Conservation (phyloP, 2,113 vertebrate species). For the Ammodytes dubius region DNA sequence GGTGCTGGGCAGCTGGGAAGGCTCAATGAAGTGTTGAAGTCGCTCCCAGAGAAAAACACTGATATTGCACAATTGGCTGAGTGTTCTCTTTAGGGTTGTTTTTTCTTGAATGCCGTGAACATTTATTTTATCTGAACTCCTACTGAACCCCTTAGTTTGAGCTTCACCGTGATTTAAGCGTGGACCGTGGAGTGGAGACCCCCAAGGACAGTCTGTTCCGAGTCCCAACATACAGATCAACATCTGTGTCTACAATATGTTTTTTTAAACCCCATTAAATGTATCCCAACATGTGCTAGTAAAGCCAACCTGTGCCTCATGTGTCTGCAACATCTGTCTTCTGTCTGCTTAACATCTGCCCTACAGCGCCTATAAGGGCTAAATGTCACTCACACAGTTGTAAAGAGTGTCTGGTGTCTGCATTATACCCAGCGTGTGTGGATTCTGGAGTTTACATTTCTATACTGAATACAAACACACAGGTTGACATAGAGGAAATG, state of each 20-base stretch:
- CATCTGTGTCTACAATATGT: conserved; percentile 45
- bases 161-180: neutral
- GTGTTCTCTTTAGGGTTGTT: neutral
- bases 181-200: neutral
- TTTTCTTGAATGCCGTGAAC: neutral
- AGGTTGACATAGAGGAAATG: conserved; percentile 20
- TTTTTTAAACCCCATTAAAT: conserved; percentile 13
- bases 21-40: neutral
- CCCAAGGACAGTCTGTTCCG: neutral
- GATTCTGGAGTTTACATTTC: neutral
- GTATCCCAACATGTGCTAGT: conserved; percentile 7
- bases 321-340: conserved; percentile 54
- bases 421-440: neutral
- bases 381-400: conserved; percentile 9
- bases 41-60: neutral
- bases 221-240: neutral
- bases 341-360: conserved; percentile 53
- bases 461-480: neutral
- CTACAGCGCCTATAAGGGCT: neutral
- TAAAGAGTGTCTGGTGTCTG: conserved; percentile 27
- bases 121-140: conserved; percentile 18
- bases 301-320: conserved; percentile 29
- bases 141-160: conserved; percentile 4
- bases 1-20: conserved; percentile 4
- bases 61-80: neutral